These are phyloP conservation scores for Falco punctatus DNA, from an alignment of 2,113 vertebrate species.

Conservation along the genomic window DNA sequence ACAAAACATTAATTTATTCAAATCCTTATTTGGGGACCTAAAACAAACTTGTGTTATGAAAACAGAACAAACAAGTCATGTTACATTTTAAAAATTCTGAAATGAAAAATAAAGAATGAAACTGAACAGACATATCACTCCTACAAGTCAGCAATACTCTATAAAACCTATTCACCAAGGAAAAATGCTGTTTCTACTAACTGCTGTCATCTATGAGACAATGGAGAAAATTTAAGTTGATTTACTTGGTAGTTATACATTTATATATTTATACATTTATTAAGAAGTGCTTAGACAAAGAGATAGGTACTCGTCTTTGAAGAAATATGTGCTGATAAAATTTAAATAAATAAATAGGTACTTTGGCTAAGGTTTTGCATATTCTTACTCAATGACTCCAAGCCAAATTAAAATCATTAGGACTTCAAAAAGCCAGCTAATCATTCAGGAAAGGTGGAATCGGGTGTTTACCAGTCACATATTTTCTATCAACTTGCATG, in stretches of 20 bases:
- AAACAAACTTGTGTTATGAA: not conserved
- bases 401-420: constrained; percentile 63
- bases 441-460: constrained; percentile 60
- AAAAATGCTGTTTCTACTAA: not conserved
- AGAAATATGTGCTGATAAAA: constrained; percentile 56
- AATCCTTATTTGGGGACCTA: not conserved
- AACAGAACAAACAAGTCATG: not conserved
- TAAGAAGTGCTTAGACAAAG: constrained; percentile 47
- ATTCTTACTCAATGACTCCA: constrained; percentile 62
- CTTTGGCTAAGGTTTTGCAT: constrained; percentile 70
- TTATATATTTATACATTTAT: constrained; percentile 31
- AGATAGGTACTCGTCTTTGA: constrained; percentile 58
- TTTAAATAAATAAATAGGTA: constrained; percentile 65
- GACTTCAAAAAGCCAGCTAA: constrained; percentile 57
- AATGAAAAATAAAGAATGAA: not conserved
- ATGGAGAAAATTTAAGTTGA: not conserved
- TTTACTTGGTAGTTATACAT: not conserved
- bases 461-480: constrained; percentile 39
- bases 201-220: constrained; percentile 8
- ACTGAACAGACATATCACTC: not conserved
- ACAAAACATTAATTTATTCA: not conserved
- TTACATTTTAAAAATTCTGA: not conserved
- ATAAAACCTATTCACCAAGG: not conserved
- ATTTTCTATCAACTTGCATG: constrained; percentile 42
- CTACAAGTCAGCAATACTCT: not conserved